Evolutionary conservation across 1,140 invertebrate genomes (phyloP).

Genomic region (Hyles vespertilio): DNA sequence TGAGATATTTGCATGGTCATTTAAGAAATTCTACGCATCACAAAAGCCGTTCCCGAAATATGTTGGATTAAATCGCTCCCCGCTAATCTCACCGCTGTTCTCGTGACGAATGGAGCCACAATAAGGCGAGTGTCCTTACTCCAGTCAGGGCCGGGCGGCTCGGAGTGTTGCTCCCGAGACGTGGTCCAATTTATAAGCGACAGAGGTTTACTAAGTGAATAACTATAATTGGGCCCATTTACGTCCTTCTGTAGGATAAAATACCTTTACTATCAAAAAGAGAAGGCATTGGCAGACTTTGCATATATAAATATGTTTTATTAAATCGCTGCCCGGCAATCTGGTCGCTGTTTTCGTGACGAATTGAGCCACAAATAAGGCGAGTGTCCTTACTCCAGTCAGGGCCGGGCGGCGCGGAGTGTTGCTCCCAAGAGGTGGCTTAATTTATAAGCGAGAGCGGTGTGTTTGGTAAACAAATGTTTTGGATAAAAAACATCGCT

Average conservation of each 20-base stretch:
- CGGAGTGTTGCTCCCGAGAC: slow-evolving; percentile 29
- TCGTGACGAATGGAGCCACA: slow-evolving; percentile 17
- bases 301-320: no score
- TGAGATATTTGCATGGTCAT: no score
- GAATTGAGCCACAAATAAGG: slow-evolving; percentile 28
- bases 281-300: no score
- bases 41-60: no score
- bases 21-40: no score
- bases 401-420: slow-evolving; percentile 41
- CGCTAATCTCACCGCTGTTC: neutral
- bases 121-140: slow-evolving; percentile 48
- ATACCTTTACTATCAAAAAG: no score
- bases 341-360: neutral
- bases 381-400: slow-evolving; percentile 51
- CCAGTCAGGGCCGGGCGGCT: slow-evolving; percentile 41
- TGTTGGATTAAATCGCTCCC: no score
- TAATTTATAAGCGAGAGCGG: slow-evolving; percentile 5
- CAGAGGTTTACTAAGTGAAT: slow-evolving; percentile 1
- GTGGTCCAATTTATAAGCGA: slow-evolving; percentile 1
- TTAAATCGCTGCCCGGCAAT: no score
- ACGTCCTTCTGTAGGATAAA: no score
- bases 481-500: no score
- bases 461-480: neutral
- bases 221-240: no score
- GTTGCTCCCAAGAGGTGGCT: slow-evolving; percentile 9